Evolutionary conservation across 2,113 vertebrate species (phyloP).

Genomic region (Cranoglanis bouderius): DNA sequence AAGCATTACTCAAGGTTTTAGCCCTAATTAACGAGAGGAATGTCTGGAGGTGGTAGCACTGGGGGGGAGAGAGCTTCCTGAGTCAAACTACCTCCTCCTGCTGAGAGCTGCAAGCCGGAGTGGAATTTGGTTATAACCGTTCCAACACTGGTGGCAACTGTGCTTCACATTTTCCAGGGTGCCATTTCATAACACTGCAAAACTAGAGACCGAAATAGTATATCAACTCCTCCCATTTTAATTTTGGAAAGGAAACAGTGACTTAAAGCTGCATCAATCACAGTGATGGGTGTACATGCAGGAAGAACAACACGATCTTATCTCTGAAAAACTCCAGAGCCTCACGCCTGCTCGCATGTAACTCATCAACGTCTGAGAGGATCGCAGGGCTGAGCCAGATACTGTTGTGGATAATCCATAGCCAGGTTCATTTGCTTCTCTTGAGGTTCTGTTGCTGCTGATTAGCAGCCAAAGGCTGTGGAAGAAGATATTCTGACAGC

Average conservation of each 20-base stretch:
- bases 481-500: slow-evolving; percentile 8
- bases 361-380: slow-evolving; percentile 18
- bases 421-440: slow-evolving; percentile 2
- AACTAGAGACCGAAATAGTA: background rate
- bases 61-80: slow-evolving; percentile 4
- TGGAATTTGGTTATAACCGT: slow-evolving; percentile 50
- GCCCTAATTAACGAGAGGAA: slow-evolving; percentile 22
- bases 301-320: slow-evolving; percentile 1
- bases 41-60: slow-evolving; percentile 11
- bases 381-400: background rate
- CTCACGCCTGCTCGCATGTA: background rate
- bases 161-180: slow-evolving; percentile 60
- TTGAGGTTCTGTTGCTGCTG: slow-evolving; percentile 4
- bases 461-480: slow-evolving; percentile 7
- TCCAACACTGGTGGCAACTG: slow-evolving; percentile 50
- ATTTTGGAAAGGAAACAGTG: background rate
- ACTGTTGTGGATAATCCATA: background rate
- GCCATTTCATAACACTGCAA: slow-evolving; percentile 50
- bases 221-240: background rate
- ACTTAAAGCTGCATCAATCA: background rate
- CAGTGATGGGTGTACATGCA: background rate
- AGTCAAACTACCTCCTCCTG: background rate
- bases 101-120: slow-evolving; percentile 42
- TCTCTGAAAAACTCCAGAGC: slow-evolving; percentile 11
- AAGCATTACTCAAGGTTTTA: slow-evolving; percentile 1